These are phyloP conservation scores for Falcunculus frontatus DNA, from an alignment of 2,113 vertebrate species.

Conservation along the genomic window DNA sequence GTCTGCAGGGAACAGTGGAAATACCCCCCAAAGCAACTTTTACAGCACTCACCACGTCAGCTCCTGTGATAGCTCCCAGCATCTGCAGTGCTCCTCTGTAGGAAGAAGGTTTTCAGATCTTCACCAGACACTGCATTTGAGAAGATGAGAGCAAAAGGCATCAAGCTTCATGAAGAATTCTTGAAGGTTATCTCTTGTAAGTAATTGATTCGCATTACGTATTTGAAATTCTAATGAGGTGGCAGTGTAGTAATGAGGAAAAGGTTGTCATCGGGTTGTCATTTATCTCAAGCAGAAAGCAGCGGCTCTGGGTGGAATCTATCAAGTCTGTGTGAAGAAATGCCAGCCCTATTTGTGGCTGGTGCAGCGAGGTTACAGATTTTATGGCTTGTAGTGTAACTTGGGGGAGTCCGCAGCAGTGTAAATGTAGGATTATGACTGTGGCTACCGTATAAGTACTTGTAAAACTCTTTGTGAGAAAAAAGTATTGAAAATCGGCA, in stretches of 20 bases:
- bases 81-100: not conserved
- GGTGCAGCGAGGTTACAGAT: not conserved
- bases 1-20: slow-evolving; percentile 51
- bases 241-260: not conserved
- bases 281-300: not conserved
- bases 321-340: not conserved
- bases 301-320: not conserved
- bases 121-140: not conserved
- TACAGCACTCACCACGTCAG: not conserved
- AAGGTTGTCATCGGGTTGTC: not conserved
- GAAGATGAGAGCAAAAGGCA: slow-evolving; percentile 35
- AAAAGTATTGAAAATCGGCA: not conserved
- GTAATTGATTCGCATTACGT: not conserved
- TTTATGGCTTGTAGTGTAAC: not conserved
- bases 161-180: slow-evolving; percentile 23
- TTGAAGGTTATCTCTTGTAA: slow-evolving; percentile 45
- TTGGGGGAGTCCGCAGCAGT: not conserved
- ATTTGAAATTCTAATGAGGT: slow-evolving; percentile 2
- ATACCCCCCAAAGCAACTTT: not conserved
- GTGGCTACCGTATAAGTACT: not conserved
- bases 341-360: not conserved
- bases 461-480: not conserved
- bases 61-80: slow-evolving; percentile 21
- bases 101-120: slow-evolving; percentile 46
- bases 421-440: not conserved